Conservation (phyloP, 2,113 vertebrate genomes). For the Tursiops truncatus region DNA sequence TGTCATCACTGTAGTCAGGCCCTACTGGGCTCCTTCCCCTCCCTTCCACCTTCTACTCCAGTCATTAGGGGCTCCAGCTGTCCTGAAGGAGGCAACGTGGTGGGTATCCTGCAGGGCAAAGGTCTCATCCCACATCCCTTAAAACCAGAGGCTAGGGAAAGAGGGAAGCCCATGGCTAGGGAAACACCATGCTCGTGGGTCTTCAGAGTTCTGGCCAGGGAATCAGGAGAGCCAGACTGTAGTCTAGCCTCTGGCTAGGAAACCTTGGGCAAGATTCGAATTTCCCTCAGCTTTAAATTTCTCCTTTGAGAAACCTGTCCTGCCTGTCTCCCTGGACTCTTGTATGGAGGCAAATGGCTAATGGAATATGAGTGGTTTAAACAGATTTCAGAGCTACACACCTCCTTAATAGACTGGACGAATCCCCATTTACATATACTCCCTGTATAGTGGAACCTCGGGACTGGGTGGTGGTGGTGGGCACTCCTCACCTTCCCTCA, state of each 20-base stretch:
- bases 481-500: slow-evolving; percentile 10
- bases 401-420: slow-evolving; percentile 13
- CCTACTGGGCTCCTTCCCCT: background rate
- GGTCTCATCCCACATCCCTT: background rate
- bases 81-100: background rate
- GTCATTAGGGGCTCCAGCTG: background rate
- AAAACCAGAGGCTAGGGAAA: background rate
- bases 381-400: background rate
- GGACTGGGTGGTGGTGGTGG: background rate
- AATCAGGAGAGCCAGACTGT: background rate
- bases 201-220: background rate
- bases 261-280: background rate
- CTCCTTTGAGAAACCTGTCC: background rate
- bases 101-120: background rate
- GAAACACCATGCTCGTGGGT: background rate
- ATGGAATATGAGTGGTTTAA: background rate
- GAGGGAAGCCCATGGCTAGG: background rate
- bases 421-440: background rate
- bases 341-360: background rate
- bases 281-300: slow-evolving; percentile 14
- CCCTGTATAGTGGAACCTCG: background rate
- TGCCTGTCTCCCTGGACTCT: background rate
- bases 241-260: background rate
- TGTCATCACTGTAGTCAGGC: background rate
- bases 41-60: background rate